Conservation (phyloP, 2,888 invertebrate species). For the Harpagoxenus sublaevis region DNA sequence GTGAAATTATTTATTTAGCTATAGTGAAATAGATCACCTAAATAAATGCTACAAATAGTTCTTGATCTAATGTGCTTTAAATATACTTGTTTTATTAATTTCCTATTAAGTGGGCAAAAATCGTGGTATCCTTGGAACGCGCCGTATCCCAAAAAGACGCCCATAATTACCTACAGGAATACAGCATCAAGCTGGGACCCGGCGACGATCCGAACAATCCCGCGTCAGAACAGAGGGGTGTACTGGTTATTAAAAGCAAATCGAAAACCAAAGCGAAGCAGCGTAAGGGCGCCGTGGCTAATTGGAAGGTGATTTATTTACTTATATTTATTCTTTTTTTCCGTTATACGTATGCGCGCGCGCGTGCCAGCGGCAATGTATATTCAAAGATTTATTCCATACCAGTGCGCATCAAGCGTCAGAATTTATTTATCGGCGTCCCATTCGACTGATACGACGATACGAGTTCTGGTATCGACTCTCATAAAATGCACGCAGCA, state of each 20-base stretch:
- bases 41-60: not conserved
- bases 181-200: slow-evolving; percentile 96
- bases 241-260: slow-evolving; percentile 99
- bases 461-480: slow-evolving; percentile 28
- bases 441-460: slow-evolving; percentile 54
- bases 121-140: slow-evolving; percentile 97
- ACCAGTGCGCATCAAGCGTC: slow-evolving; percentile 26
- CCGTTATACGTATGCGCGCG: not conserved
- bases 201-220: slow-evolving; percentile 91
- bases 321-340: slow-evolving; percentile 22
- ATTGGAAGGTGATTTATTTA: slow-evolving; percentile 95
- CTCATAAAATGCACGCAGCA: slow-evolving; percentile 37
- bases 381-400: slow-evolving; percentile 40
- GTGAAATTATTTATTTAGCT: not conserved
- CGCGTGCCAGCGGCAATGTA: slow-evolving; percentile 2
- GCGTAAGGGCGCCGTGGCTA: slow-evolving; percentile 97
- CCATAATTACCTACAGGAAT: slow-evolving; percentile 96
- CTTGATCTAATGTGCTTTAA: not conserved
- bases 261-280: slow-evolving; percentile 98
- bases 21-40: not conserved
- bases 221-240: slow-evolving; percentile 94
- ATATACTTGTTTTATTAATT: slow-evolving; percentile 30
- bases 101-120: slow-evolving; percentile 97
- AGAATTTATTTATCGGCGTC: slow-evolving; percentile 59
- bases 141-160: slow-evolving; percentile 96